Conservation (phyloP, 2,888 invertebrate species). For the Melinaea menophilus region DNA sequence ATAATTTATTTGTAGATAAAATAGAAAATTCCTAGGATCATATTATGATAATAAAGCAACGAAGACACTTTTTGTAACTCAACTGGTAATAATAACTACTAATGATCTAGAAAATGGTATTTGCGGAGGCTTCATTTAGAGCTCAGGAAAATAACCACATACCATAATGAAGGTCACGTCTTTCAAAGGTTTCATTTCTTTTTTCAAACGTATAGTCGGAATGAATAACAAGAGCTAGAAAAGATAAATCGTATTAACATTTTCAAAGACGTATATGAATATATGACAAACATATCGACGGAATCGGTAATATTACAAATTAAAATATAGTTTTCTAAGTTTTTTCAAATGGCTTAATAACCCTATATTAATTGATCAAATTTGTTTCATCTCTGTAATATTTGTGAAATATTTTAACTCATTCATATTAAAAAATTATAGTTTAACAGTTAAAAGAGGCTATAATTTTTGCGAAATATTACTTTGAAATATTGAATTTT, state of each 20-base stretch:
- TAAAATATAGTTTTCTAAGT: too few relatives aligned
- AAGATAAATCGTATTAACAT: slow-evolving; percentile 3
- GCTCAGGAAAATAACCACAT: slow-evolving; percentile 14
- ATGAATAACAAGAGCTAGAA: neutral
- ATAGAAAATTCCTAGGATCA: neutral
- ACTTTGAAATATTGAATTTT: too few relatives aligned
- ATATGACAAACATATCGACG: neutral
- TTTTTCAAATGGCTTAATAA: too few relatives aligned
- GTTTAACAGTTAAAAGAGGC: too few relatives aligned
- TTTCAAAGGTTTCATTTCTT: slow-evolving; percentile 15
- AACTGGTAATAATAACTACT: neutral
- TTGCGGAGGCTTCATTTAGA: slow-evolving; percentile 1
- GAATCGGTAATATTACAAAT: too few relatives aligned
- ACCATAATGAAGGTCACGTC: slow-evolving; percentile 27
- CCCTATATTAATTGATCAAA: too few relatives aligned
- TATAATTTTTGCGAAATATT: too few relatives aligned
- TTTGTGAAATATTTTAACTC: too few relatives aligned
- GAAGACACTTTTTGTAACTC: neutral
- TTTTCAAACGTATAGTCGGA: neutral
- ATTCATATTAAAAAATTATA: too few relatives aligned
- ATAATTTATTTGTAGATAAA: too few relatives aligned
- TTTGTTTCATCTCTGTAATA: too few relatives aligned
- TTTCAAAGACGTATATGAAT: neutral
- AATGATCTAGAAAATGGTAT: neutral
- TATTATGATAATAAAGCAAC: neutral